Evolutionary conservation across 2,113 vertebrate genomes (phyloP).

Genomic region (Calyptommatus sinebrachiatus): DNA sequence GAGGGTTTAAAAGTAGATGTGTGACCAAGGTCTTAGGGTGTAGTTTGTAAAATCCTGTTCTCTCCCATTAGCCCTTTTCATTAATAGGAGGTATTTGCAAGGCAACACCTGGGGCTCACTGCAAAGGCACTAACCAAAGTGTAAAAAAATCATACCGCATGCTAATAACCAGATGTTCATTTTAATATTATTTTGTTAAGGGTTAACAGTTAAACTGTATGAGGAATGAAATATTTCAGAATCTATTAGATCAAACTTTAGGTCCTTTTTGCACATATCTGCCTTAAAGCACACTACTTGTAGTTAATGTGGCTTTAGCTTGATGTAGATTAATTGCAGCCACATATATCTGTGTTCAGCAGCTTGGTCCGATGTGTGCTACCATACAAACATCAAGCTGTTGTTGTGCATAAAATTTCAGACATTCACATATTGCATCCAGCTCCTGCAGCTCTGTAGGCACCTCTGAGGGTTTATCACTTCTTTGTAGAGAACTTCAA

Average conservation of each 20-base stretch:
- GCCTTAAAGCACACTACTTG: neutral
- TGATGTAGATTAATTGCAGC: too few relatives aligned
- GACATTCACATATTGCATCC: too few relatives aligned
- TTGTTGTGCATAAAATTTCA: too few relatives aligned
- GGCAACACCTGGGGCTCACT: conserved; percentile 14
- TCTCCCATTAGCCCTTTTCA: conserved; percentile 1
- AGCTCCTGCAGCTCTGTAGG: too few relatives aligned
- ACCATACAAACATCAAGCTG: too few relatives aligned
- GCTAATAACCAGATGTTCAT: conserved; percentile 30
- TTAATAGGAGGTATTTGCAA: conserved; percentile 19
- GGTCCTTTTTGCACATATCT: neutral
- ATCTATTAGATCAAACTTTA: neutral
- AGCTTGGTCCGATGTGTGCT: too few relatives aligned
- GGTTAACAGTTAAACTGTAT: neutral
- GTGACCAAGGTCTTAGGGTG: neutral
- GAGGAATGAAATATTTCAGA: neutral
- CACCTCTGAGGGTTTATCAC: too few relatives aligned
- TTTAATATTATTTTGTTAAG: conserved; percentile 30
- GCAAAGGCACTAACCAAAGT: neutral
- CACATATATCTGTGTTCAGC: too few relatives aligned
- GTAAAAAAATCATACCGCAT: conserved; percentile 6
- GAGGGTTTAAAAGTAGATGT: too few relatives aligned
- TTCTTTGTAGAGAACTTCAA: too few relatives aligned
- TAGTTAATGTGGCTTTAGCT: too few relatives aligned
- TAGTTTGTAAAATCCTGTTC: neutral